Conservation (phyloP, 2,113 vertebrate species). For the Chrysemys picta region DNA sequence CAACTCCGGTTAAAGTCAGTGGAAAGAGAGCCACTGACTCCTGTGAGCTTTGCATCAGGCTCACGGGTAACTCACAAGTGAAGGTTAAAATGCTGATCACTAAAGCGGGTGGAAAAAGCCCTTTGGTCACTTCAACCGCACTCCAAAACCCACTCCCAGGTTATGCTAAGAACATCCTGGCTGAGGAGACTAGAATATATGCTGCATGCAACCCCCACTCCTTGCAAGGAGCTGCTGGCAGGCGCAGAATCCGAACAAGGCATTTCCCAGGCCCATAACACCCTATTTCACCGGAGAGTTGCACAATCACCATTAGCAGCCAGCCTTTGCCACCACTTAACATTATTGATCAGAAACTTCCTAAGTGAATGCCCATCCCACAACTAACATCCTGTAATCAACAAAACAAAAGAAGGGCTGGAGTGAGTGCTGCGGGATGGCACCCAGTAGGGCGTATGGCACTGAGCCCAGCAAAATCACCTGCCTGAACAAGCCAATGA, state of each 20-base stretch:
- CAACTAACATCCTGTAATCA: conserved; percentile 22
- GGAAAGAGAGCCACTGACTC: no score
- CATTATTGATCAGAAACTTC: conserved; percentile 40
- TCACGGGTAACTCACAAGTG: no score
- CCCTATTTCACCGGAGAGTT: conserved; percentile 23
- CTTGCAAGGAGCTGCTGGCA: background rate
- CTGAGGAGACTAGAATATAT: background rate
- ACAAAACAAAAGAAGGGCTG: background rate
- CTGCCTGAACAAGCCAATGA: background rate
- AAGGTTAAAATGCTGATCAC: no score
- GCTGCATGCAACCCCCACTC: background rate
- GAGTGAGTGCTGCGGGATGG: background rate
- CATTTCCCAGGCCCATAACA: conserved; percentile 12
- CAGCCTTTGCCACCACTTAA: background rate
- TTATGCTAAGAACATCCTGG: background rate
- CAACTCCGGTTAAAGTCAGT: no score
- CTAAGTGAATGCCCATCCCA: conserved; percentile 23
- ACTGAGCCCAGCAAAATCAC: background rate
- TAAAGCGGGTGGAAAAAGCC: background rate
- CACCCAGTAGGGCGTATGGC: background rate
- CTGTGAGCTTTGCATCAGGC: no score
- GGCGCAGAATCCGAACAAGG: background rate
- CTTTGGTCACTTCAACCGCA: accelerated
- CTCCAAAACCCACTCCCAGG: background rate
- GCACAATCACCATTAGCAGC: conserved; percentile 38